Evolutionary conservation across 2,888 invertebrate genomes (phyloP).

Genomic region (Quadriops clusia): DNA sequence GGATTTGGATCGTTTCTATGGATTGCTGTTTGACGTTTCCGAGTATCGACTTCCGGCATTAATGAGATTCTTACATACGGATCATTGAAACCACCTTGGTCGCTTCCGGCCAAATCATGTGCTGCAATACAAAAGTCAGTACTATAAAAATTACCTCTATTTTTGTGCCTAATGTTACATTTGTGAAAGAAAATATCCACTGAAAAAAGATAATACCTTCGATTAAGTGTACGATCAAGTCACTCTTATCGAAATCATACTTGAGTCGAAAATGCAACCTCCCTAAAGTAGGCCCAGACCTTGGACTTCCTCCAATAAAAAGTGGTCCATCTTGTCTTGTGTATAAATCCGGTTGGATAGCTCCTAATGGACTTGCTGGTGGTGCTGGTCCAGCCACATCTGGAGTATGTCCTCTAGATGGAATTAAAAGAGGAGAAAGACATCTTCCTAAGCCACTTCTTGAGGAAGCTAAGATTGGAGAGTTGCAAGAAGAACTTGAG

Average conservation of each 20-base stretch:
- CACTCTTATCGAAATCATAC: conserved; percentile 83
- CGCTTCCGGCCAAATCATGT: conserved; percentile 71
- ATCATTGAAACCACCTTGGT: conserved; percentile 80
- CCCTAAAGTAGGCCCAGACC: conserved; percentile 58
- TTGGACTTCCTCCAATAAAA: conserved; percentile 49
- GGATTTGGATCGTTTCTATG: conserved; percentile 77
- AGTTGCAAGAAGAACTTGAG: conserved; percentile 34
- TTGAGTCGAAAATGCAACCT: conserved; percentile 73
- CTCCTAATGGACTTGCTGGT: conserved; percentile 56
- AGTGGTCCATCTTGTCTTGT: conserved; percentile 68
- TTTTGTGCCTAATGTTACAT: too few relatives aligned
- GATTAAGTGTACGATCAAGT: conserved; percentile 82
- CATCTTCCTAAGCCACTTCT: conserved; percentile 42
- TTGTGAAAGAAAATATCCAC: too few relatives aligned
- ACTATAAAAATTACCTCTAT: too few relatives aligned
- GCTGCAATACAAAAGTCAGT: conserved; percentile 39
- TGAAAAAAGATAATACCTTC: conserved; percentile 49
- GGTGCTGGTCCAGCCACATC: conserved; percentile 37
- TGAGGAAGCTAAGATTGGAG: conserved; percentile 30
- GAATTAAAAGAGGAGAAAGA: conserved; percentile 66
- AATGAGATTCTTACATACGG: conserved; percentile 74
- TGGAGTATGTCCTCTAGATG: conserved; percentile 42
- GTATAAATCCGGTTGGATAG: conserved; percentile 79
- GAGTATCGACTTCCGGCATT: conserved; percentile 72
- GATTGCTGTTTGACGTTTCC: conserved; percentile 75